Percentiles rank a stretch among this genome's conserved stretches.
phyloP scores from a whole-genome alignment of 2,797 vertebrate species.

The Synaphobranchus kaupii region DNA sequence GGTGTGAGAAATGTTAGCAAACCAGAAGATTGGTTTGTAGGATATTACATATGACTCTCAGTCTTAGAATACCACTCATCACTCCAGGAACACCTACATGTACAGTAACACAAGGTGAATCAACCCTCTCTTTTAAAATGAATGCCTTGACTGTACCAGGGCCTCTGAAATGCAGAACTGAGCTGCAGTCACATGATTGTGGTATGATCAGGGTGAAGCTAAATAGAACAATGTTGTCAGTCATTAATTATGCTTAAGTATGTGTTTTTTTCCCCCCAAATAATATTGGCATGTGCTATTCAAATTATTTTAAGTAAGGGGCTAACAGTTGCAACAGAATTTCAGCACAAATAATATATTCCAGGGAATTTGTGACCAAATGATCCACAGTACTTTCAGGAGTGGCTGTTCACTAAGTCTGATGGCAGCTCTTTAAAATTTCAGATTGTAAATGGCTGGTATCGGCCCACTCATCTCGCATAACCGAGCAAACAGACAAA shows the following conservation, averaged over 20 bases:
- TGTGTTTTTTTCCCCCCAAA: background rate
- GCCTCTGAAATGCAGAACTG: background rate
- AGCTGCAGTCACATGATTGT: background rate
- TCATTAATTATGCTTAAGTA: background rate
- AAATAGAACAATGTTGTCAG: background rate
- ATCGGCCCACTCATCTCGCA: background rate
- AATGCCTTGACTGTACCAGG: background rate
- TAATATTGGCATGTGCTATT: background rate
- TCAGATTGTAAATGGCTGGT: background rate
- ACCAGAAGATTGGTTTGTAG: background rate
- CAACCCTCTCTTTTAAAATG: background rate
- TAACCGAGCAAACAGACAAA: background rate
- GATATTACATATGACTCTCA: background rate
- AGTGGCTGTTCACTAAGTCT: background rate
- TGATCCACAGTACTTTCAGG: background rate
- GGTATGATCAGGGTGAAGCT: background rate
- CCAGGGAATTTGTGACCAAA: background rate
- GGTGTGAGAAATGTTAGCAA: background rate
- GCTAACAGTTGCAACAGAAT: background rate
- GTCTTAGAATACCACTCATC: background rate
- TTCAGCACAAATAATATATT: background rate
- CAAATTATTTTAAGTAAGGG: background rate
- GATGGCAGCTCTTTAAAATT: background rate
- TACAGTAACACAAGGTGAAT: background rate
- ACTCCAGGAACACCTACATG: background rate